phyloP scores from a whole-genome alignment of 2,888 invertebrate species.

The Drosophila dives region DNA sequence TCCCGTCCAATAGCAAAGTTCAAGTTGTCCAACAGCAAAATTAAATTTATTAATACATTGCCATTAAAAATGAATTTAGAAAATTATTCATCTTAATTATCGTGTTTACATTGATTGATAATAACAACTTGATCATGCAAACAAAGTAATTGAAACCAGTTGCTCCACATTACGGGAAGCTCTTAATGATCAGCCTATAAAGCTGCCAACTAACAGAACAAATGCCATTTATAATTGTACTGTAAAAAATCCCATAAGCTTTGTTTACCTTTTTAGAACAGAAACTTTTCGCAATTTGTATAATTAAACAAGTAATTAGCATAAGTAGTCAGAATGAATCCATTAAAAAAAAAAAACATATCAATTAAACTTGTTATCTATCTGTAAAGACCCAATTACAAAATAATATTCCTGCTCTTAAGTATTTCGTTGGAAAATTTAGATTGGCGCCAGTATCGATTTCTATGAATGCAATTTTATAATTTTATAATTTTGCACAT shows the following conservation, averaged over 20 bases:
- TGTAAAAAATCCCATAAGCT: conserved; percentile 1
- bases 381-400: neutral
- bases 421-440: neutral
- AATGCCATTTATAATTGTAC: conserved; percentile 11
- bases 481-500: neutral
- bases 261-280: conserved; percentile 14
- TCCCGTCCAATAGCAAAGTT: neutral
- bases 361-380: neutral
- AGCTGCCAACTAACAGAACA: neutral
- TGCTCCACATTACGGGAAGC: neutral
- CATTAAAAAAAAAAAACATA: neutral
- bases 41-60: neutral
- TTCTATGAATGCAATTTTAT: neutral
- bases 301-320: conserved; percentile 17
- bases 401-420: neutral
- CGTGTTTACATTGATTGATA: neutral
- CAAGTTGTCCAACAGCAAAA: neutral
- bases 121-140: neutral
- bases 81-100: neutral
- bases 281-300: conserved; percentile 14
- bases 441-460: neutral
- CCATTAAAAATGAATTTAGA: neutral
- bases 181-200: neutral
- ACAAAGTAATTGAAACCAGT: neutral
- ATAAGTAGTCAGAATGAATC: conserved; percentile 6